Evolutionary conservation across 2,888 invertebrate genomes (phyloP), one percentile per base, ranked within the genome.

Genomic region (Blastobasis lacticolella): DNA sequence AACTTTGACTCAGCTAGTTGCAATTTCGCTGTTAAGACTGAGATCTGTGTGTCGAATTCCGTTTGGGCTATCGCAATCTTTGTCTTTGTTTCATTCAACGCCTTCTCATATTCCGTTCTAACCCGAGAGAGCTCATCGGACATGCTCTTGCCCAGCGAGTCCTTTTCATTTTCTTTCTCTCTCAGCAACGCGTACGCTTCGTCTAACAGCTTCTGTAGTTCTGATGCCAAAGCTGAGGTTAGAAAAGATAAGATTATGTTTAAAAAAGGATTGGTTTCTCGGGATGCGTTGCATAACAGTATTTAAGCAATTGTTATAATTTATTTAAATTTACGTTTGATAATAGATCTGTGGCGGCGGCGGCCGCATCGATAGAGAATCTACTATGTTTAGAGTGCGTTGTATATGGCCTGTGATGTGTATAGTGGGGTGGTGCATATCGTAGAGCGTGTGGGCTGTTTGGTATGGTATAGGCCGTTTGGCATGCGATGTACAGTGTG

Each of bases 41-140:
- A 89, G n/a, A 90, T 71, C 71, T 91, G 90, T 46, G 90, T 90
- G 58, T 91, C 90, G 47, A 91, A 88, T 66, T 90, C 90, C 0
- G 91, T 88, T 58, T 93, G 82, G 55, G 90, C 90, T 66, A 93
- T 92, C 54, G 92, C 90, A 45, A 91, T 85, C 76, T 93, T 93
- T n/a, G 91, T 91, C 75, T 82, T 90, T 47, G 87, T 79, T 73
- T 89, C 89, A 53, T 74, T 83, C 6, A 88, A 64, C 61, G 84
- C 78, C 69, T 89, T 77, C 81, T 91, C 72, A 63, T 90, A 74
- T 88, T 92, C 89, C 4, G 68, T 62, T 63, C 78, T 88, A 0
- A 85, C 66, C 69, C 79, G 81, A 9, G 74, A 62, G 36, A 88
- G 61, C 64, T 89, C 89, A 23, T 89, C 89, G 1, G 83, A 80